These are phyloP conservation scores for Sciurus carolinensis DNA, from an alignment of 2,797 vertebrate genomes.

Conservation along the genomic window DNA sequence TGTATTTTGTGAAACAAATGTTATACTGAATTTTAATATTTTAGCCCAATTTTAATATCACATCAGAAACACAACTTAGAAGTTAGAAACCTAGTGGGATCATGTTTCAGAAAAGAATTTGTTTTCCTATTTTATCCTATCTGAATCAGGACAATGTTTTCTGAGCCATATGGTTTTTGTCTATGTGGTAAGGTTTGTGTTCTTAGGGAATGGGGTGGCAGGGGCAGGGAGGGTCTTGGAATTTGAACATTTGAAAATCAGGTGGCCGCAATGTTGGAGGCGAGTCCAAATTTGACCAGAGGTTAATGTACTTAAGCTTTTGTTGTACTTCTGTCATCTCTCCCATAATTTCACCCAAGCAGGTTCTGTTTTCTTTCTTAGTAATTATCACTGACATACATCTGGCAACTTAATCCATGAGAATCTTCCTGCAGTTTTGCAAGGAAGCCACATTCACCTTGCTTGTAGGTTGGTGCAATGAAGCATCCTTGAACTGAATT, in stretches of 20 bases:
- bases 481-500: slow-evolving; percentile 59
- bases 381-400: slow-evolving; percentile 72
- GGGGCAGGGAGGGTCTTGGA: background rate
- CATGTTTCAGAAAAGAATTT: slow-evolving; percentile 12
- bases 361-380: slow-evolving; percentile 70
- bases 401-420: slow-evolving; percentile 78
- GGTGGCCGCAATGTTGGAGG: slow-evolving; percentile 50
- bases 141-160: background rate
- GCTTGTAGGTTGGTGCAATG: background rate
- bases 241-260: slow-evolving; percentile 49
- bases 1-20: background rate
- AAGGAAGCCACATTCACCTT: slow-evolving; percentile 68
- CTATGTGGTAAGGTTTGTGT: background rate
- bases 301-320: slow-evolving; percentile 79
- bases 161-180: slow-evolving; percentile 50
- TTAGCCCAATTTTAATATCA: background rate
- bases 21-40: background rate
- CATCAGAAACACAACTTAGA: background rate
- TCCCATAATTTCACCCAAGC: slow-evolving; percentile 56
- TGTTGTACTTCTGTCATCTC: slow-evolving; percentile 73
- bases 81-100: background rate
- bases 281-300: slow-evolving; percentile 54
- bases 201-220: background rate
- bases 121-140: background rate
- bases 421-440: slow-evolving; percentile 67